Evolutionary conservation across 1,140 invertebrate species (phyloP), one percentile per base, ranked within the genome.

Genomic region (Drosophila asahinai): DNA sequence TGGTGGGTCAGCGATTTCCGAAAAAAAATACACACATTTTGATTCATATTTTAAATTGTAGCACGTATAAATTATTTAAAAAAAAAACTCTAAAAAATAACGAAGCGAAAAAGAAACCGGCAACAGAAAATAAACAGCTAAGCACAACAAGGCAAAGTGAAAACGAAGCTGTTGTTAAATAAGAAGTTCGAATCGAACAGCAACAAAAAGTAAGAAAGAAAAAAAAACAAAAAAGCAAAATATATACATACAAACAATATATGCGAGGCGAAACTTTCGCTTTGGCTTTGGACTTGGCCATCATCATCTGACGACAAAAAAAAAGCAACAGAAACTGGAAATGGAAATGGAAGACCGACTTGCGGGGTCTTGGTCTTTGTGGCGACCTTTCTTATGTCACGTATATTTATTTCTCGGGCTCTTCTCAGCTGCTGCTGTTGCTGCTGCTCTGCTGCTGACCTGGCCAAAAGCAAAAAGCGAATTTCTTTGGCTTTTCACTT

Each of bases 271-370:
- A 71, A 86, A 86, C 82, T 84, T 84, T 84, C 82, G 82, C 82
- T 84, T 81, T 77, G 81, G 81, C 82, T 86, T 86, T 86, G 82
- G 82, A 79, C 82, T 86, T 86, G 82, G 82, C 82, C 82, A 86
- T 81, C 74, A 68, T 43, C 57, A 43, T 40, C 62, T 52, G 36
- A 33, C 49, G 43, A 30, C 33, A 58, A 66, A 49, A 66, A 66
- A 83, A 55, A 72, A 30, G 25, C 67, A 55, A 54, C 15, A 48
- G 36, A 78, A 64, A 68, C 78, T 76, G 65, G 48, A 72, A 81
- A 66, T 80, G 62, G 66, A 76, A 64, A 67, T 73, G 52, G 19
- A 73, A 61, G 77, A 80, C 48, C 38, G 45, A 62, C 33, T 51
- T 38, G 19, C 49, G 48, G 47, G 67, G 67, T 73, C 70, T 71